A percentile compares a stretch with the other conserved stretches of the same genome.
These are phyloP conservation scores for Galeopsomyia nigrocyanea DNA, from an alignment of 2,888 invertebrate genomes.

Conservation along the genomic window DNA sequence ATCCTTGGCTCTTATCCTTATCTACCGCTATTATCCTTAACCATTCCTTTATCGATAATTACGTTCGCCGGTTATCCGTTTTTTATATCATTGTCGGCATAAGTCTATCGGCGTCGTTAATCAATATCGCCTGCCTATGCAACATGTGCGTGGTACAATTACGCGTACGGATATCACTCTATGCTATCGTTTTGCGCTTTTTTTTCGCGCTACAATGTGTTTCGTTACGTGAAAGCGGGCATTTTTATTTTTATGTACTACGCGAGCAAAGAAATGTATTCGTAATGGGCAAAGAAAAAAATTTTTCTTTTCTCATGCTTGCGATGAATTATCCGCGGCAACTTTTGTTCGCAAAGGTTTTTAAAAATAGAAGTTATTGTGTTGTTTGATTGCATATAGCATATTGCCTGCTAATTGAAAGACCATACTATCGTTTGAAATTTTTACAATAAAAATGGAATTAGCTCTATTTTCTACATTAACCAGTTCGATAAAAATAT, in stretches of 20 bases:
- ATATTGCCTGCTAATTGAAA: too few relatives aligned
- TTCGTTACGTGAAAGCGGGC: not conserved
- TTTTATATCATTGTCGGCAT: not conserved
- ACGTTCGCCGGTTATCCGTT: slow-evolving; percentile 2
- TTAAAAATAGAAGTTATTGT: too few relatives aligned
- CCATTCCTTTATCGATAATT: slow-evolving; percentile 25
- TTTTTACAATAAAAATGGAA: too few relatives aligned
- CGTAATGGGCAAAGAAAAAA: too few relatives aligned
- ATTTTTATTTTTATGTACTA: slow-evolving; percentile 31
- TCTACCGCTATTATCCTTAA: slow-evolving; percentile 18
- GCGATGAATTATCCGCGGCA: too few relatives aligned
- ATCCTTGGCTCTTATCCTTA: slow-evolving; percentile 16
- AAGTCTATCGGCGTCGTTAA: slow-evolving; percentile 33
- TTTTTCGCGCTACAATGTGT: not conserved
- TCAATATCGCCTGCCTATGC: slow-evolving; percentile 20
- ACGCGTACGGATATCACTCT: slow-evolving; percentile 21
- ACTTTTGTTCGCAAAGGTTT: too few relatives aligned
- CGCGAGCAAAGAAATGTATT: slow-evolving; percentile 14
- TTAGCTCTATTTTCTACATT: too few relatives aligned
- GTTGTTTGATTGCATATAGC: too few relatives aligned
- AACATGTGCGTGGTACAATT: slow-evolving; percentile 14
- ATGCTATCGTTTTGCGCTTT: slow-evolving; percentile 28
- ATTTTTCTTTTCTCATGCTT: too few relatives aligned
- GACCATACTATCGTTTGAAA: too few relatives aligned
- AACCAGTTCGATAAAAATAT: too few relatives aligned